Evolutionary conservation across 2,797 vertebrate genomes (phyloP), one percentile per base, ranked within the genome.

Genomic region (Onychomys arenicola): DNA sequence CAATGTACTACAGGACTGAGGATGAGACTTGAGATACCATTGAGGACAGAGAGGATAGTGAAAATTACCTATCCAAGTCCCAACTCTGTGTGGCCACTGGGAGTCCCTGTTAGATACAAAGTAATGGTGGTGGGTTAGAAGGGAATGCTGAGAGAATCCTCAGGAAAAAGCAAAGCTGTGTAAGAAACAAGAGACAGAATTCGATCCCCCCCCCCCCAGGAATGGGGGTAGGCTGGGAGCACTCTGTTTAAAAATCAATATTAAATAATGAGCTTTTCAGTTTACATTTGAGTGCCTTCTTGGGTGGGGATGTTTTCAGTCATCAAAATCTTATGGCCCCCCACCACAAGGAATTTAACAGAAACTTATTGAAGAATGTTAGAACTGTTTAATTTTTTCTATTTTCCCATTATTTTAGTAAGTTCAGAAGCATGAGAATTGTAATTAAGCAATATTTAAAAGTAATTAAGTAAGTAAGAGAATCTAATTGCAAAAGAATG

Each of bases 401-500:
- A 69, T 37, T 59, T 46, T 65, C 11, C 5, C 32, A 52, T 73
- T 93, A 75, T 16, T 85, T 94, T 9, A 52, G 37, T 65, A 78
- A 88, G 13, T 85, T 61, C 43, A n/a, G 40, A 8, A 83, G 90
- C 52, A 78, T 23, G 84, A 61, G 6, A 43, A 43, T 81, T 89
- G 34, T 75, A 89, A 87, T 71, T 25, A 67, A 71, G 46, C 6
- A 80, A 67, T 40, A 73, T n/a, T 85, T 91, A 1, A 59, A 96
- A 80, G 27, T 85, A 77, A 25, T 89, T 61, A 93, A 95, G 69
- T 92, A 94, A 27, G 43, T 73, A 34, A 43, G 43, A 83, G 25
- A 73, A 37, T 71, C 4, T 83, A 89, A 63, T 65, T 80, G 46
- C 81, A 46, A 93, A 95, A 52, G 69, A 90, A 82, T 82, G 25